These are phyloP conservation scores for Panagrolaimus sp. DNA, from an alignment of 1,140 invertebrate species.

Conservation along the genomic window DNA sequence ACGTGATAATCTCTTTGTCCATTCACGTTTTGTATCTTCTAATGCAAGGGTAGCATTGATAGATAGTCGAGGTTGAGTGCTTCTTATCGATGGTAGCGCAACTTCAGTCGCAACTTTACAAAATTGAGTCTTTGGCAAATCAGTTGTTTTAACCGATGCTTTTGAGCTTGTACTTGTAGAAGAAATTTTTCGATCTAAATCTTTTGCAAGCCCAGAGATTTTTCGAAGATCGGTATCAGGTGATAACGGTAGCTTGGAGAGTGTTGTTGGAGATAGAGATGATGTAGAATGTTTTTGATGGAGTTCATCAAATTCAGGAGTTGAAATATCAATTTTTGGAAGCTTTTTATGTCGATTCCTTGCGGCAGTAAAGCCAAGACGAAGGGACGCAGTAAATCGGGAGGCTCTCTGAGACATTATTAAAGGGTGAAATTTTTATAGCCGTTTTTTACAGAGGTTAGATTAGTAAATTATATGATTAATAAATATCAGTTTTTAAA, in stretches of 20 bases:
- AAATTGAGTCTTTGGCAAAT: background rate
- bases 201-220: too few species aligned
- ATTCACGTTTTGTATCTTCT: background rate
- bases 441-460: too few species aligned
- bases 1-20: background rate
- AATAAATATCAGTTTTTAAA: too few species aligned
- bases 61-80: background rate
- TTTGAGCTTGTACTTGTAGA: background rate
- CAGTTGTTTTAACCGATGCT: background rate
- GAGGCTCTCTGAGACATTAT: constrained; percentile 8
- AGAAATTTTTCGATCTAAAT: background rate
- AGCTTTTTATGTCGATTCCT: background rate
- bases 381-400: constrained; percentile 5
- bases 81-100: background rate
- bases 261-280: background rate
- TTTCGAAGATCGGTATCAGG: too few species aligned
- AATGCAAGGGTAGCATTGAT: background rate
- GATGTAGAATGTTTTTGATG: constrained; percentile 1
- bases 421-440: too few species aligned
- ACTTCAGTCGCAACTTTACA: background rate
- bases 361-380: background rate
- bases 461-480: too few species aligned
- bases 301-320: background rate
- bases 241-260: background rate
- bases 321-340: background rate